Conservation (phyloP, 1,140 invertebrate genomes). For the Cyrtorhinus lividipennis region DNA sequence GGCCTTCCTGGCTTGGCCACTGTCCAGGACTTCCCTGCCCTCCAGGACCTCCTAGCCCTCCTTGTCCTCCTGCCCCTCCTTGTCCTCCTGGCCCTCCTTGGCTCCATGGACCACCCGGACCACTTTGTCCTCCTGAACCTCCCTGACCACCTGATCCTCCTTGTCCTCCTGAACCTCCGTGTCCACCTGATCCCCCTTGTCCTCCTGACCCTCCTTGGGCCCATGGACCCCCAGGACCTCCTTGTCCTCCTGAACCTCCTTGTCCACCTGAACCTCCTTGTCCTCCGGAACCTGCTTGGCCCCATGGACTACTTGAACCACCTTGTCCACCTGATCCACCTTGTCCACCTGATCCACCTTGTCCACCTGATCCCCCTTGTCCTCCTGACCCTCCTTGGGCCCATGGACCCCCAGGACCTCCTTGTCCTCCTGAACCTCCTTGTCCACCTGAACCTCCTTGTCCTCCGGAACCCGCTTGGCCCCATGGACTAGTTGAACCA, state of each 20-base stretch:
- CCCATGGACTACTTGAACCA: not conserved
- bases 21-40: not conserved
- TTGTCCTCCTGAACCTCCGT: not conserved
- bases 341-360: not conserved
- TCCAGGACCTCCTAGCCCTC: not conserved
- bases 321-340: not conserved
- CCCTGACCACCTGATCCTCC: slow-evolving; percentile 2
- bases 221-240: not conserved
- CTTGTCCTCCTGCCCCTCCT: not conserved
- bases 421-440: not conserved
- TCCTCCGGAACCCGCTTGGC: not conserved
- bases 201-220: not conserved
- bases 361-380: not conserved
- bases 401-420: not conserved
- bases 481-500: not conserved
- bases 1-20: not conserved
- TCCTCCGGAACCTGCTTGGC: not conserved
- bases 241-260: not conserved
- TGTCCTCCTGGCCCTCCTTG: not conserved
- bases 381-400: slow-evolving; percentile 19
- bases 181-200: not conserved
- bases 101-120: not conserved
- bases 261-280: not conserved
- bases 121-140: not conserved
- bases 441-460: not conserved